Conservation (phyloP, 2,888 invertebrate genomes). For the Dryomyza anilis region DNA sequence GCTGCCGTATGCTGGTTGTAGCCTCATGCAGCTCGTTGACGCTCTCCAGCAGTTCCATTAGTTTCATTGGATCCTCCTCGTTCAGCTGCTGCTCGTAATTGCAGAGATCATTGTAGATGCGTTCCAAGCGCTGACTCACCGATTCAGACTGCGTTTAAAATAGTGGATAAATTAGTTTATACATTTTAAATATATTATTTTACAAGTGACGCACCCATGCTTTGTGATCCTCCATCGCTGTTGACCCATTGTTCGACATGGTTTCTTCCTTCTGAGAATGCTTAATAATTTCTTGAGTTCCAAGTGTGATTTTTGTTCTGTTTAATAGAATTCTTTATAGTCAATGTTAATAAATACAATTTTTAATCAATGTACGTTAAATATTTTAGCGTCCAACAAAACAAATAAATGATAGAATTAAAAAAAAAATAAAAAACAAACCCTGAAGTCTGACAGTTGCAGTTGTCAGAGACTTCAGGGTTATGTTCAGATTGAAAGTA, state of each 20-base stretch:
- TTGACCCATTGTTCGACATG: no score
- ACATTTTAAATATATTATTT: neutral
- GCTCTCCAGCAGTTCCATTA: slow-evolving; percentile 37
- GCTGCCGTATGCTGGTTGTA: slow-evolving; percentile 28
- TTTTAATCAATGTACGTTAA: no score
- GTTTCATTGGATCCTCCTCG: slow-evolving; percentile 28
- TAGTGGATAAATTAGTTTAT: neutral
- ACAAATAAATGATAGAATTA: no score
- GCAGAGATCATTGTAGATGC: slow-evolving; percentile 37
- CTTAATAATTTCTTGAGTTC: no score
- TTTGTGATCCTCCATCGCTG: slow-evolving; percentile 4
- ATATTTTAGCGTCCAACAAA: no score
- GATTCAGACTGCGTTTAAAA: neutral
- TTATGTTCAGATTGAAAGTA: no score
- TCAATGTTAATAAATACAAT: no score
- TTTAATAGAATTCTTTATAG: no score
- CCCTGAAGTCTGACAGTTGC: no score
- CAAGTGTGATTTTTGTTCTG: neutral
- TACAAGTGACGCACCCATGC: slow-evolving; percentile 1
- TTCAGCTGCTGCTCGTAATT: slow-evolving; percentile 35
- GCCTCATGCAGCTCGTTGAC: slow-evolving; percentile 32
- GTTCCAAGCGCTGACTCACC: slow-evolving; percentile 31
- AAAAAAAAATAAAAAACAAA: no score
- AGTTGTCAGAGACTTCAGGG: no score
- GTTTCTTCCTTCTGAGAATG: no score